Conservation (phyloP, 2,797 vertebrate genomes). For the Cetoscarus ocellatus region DNA sequence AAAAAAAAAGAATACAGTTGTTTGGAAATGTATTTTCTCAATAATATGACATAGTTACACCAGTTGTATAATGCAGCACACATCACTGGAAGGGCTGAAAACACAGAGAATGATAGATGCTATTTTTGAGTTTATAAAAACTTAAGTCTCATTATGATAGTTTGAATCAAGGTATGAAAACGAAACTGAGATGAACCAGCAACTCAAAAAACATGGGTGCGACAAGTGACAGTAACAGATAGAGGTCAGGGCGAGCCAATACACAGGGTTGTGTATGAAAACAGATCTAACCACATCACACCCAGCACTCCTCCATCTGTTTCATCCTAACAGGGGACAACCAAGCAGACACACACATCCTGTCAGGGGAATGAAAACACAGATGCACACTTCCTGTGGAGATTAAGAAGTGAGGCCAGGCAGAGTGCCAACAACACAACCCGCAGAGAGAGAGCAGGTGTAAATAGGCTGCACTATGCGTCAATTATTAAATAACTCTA, state of each 20-base stretch:
- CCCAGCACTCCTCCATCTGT: slow-evolving; percentile 60
- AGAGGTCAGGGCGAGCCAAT: slow-evolving; percentile 15
- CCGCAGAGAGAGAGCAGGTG: slow-evolving; percentile 18
- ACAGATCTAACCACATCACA: slow-evolving; percentile 42
- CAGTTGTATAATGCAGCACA: no score
- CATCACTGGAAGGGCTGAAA: no score
- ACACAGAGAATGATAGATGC: no score
- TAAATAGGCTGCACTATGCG: slow-evolving; percentile 28
- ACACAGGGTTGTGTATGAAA: slow-evolving; percentile 7
- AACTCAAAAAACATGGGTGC: no score
- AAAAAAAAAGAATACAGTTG: no score
- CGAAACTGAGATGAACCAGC: no score
- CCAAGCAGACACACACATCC: slow-evolving; percentile 55
- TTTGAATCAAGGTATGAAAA: no score
- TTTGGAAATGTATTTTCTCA: no score
- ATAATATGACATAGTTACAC: no score
- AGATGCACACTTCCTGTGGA: slow-evolving; percentile 57
- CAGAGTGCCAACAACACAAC: slow-evolving; percentile 33
- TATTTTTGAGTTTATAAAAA: no score
- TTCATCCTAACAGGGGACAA: slow-evolving; percentile 54
- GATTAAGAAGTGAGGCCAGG: slow-evolving; percentile 41
- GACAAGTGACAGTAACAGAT: no score
- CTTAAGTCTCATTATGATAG: no score
- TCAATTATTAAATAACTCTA: slow-evolving; percentile 23
- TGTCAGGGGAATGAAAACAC: slow-evolving; percentile 53